Evolutionary conservation across 2,888 invertebrate species (phyloP), one percentile per base, ranked within the genome.

Genomic region (Drepanosiphum platanoidis): DNA sequence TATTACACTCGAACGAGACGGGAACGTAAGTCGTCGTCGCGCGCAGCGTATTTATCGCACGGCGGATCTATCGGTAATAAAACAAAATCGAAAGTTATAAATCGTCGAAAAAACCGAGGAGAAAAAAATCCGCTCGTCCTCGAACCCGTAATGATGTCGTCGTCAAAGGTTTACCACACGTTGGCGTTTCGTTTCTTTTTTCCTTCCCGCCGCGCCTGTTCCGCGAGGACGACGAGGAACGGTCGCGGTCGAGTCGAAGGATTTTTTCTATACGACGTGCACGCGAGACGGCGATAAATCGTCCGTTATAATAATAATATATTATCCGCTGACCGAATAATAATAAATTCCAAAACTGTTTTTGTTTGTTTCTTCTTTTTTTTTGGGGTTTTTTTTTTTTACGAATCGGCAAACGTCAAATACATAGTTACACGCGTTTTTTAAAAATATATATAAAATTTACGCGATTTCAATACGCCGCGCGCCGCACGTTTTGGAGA

Each of bases 41-140:
- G 58, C 1, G 36, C 1, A 11, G 3, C 30, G 27, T 11, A 22
- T 22, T 79, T 80, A 80, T 80, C 80, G n/a, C n/a, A n/a, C n/a
- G 18, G 15, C 32, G 27, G 32, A 70, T 70, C 80, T 36, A 52
- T 22, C 11, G 68, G 79, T 22, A 22, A 71, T 81, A 81, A 81
- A 81, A 71, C 81, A 81, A 81, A 39, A 81, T 81, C 71, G 58
- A 71, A 71, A 39, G 58, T 71, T 71, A 71, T 81, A 81, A 81
- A 80, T 80, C 70, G 36, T 71, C 77, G 34, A 39, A 39, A 27
- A 78, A n/a, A n/a, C n/a, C n/a, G n/a, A n/a, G n/a, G n/a, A n/a
- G n/a, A n/a, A 64, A 77, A 27, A 71, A 42, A 52, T 9, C 39
- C 39, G 39, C 13, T 22, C 39, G 71, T 22, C 18, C 15, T 15